These are phyloP conservation scores for Lepidurus apus DNA, from an alignment of 1,140 invertebrate genomes.

Conservation along the genomic window DNA sequence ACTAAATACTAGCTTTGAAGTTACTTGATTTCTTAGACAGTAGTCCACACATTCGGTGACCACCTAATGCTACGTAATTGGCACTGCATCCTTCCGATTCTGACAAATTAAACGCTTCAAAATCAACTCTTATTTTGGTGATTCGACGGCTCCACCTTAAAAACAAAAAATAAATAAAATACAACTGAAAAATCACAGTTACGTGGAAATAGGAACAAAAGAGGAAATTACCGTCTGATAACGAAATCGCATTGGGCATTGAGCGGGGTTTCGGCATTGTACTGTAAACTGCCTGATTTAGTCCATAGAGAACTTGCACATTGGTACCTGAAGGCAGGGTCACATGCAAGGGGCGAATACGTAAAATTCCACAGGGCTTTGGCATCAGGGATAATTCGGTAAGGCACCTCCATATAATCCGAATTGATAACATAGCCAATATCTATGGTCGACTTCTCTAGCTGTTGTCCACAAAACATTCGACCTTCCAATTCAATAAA, in stretches of 20 bases:
- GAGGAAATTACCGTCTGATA: background rate
- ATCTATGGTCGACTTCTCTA: background rate
- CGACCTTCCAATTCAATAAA: slow-evolving; percentile 10
- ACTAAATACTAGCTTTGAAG: too few relatives aligned
- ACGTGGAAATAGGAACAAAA: background rate
- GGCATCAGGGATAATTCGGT: background rate
- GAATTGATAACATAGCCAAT: background rate
- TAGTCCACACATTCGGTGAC: slow-evolving; percentile 24
- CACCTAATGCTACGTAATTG: slow-evolving; percentile 23
- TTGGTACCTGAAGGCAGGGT: background rate
- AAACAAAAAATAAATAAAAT: background rate
- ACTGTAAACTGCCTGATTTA: background rate
- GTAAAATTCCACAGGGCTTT: slow-evolving; percentile 1
- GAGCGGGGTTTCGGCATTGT: background rate
- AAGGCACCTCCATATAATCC: background rate
- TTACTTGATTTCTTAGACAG: slow-evolving; percentile 22
- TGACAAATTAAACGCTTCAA: slow-evolving; percentile 13
- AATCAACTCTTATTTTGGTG: slow-evolving; percentile 13
- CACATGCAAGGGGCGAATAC: background rate
- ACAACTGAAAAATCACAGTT: background rate
- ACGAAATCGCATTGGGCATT: slow-evolving; percentile 6
- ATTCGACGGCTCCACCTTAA: slow-evolving; percentile 25
- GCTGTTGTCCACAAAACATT: slow-evolving; percentile 29
- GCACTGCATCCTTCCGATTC: background rate
- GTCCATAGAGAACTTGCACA: background rate